Evolutionary conservation across 2,888 invertebrate genomes (phyloP).

Genomic region (Crioceris asparagi): DNA sequence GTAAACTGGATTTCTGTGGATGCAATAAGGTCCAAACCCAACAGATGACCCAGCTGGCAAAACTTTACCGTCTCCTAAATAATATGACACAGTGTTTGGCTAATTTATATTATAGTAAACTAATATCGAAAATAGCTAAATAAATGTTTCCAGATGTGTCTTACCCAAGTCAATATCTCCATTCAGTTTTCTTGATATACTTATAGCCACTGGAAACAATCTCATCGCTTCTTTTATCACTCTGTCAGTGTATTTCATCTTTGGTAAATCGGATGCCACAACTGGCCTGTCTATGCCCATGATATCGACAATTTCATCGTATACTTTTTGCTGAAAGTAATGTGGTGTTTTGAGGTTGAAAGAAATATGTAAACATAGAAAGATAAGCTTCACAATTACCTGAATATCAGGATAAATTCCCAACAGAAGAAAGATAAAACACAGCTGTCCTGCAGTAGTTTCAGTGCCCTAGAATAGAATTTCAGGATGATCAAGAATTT

Average conservation of each 20-base stretch:
- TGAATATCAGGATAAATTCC: conserved; percentile 25
- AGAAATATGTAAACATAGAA: no score
- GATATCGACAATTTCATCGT: conserved; percentile 10
- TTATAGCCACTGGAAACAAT: conserved; percentile 20
- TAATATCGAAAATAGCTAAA: no score
- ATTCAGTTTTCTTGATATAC: conserved; percentile 8
- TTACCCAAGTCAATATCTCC: conserved; percentile 14
- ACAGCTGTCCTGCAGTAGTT: no score
- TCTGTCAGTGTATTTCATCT: conserved; percentile 20
- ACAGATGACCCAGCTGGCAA: no score
- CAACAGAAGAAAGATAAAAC: conserved; percentile 23
- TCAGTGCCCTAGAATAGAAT: no score
- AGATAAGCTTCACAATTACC: conserved; percentile 20
- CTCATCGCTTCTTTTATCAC: conserved; percentile 22
- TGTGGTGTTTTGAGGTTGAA: no score
- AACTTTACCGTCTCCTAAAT: no score
- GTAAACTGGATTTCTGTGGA: conserved; percentile 39
- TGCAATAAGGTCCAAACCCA: no score
- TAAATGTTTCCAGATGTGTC: no score
- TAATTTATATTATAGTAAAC: no score
- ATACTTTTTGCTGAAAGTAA: conserved; percentile 12
- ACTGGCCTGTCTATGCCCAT: conserved; percentile 10
- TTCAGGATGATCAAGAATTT: no score
- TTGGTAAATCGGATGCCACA: conserved; percentile 12
- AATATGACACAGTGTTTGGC: no score